A percentile compares a stretch with the other conserved stretches of the same genome.
phyloP scores from a whole-genome alignment of 2,888 invertebrate species.

The Epistrophe eligans region DNA sequence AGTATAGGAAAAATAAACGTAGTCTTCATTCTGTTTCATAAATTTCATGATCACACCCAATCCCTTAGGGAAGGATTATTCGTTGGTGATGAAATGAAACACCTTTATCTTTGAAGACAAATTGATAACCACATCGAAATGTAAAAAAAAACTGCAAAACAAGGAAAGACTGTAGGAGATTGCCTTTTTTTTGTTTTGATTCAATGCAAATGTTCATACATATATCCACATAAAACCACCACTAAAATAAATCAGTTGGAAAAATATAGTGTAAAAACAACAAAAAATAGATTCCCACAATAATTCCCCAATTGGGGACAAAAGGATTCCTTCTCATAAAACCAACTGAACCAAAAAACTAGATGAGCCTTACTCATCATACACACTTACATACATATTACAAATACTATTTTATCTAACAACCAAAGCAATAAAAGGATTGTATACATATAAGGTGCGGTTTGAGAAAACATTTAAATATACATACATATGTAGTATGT shows the following conservation, averaged over 20 bases:
- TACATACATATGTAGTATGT: neutral
- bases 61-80: neutral
- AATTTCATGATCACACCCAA: conserved; percentile 8
- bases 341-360: conserved; percentile 7
- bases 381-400: neutral
- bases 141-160: neutral
- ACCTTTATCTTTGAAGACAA: conserved; percentile 25
- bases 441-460: neutral
- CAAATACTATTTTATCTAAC: neutral
- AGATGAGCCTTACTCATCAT: conserved; percentile 9
- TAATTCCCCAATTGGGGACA: conserved; percentile 19
- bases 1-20: conserved; percentile 4
- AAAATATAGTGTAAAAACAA: neutral
- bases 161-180: no score
- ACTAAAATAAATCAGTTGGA: conserved; percentile 2
- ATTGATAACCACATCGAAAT: neutral
- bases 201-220: neutral
- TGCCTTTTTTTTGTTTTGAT: neutral
- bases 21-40: conserved; percentile 14
- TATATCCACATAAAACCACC: neutral
- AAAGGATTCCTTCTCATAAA: conserved; percentile 14
- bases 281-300: conserved; percentile 3
- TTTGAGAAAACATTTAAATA: conserved; percentile 19
- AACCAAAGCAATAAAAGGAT: neutral
- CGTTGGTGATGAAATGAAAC: conserved; percentile 27